Evolutionary conservation across 2,888 invertebrate species (phyloP), one percentile per base, ranked within the genome.

Genomic region (Eilema caniola): DNA sequence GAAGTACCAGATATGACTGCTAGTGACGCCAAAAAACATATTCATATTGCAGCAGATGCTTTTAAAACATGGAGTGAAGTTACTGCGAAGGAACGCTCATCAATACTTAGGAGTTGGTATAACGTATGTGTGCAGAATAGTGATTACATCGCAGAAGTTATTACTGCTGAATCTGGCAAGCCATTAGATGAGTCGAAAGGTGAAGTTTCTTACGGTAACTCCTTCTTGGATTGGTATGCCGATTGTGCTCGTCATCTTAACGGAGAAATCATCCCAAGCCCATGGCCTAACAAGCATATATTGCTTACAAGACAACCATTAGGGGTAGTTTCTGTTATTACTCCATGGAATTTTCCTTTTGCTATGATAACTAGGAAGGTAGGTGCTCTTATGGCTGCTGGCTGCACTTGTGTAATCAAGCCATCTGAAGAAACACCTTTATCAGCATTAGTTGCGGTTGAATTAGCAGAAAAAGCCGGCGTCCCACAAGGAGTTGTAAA

Each of bases 291-390:
- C 77, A 97, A 98, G 81, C 97, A 98, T 86, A 94, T 98, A 70
- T 91, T 98, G 67, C 92, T 98, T 4, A 95, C 97, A 61, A 96
- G 97, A 79, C 98, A 99, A 85, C 99, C 99, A 0, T 96, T 99
- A 71, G 99, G 99, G 41, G 99, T 99, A 12, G 98, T 98, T 3
- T 99, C 98, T 25, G 95, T 99, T 73, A 99, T 99, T 28, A 99
- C 99, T 20, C 99, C 99, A 0, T 98, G 98, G 98, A 98, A 98
- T 87, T 98, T 98, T 86, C 99, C 99, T 1, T 97, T 97, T 90
- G 99, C 99, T 0, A 99, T 99, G 99, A 98, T 99, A 68, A 98
- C 99, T 0, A 96, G 99, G 65, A 99, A 99, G 94, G 99, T 98
- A 3, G 98, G 97, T 33, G 99, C 99, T 10, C 98, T 99, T 25